phyloP scores from a whole-genome alignment of 2,888 invertebrate genomes.

The Lepidochitona cinerea region DNA sequence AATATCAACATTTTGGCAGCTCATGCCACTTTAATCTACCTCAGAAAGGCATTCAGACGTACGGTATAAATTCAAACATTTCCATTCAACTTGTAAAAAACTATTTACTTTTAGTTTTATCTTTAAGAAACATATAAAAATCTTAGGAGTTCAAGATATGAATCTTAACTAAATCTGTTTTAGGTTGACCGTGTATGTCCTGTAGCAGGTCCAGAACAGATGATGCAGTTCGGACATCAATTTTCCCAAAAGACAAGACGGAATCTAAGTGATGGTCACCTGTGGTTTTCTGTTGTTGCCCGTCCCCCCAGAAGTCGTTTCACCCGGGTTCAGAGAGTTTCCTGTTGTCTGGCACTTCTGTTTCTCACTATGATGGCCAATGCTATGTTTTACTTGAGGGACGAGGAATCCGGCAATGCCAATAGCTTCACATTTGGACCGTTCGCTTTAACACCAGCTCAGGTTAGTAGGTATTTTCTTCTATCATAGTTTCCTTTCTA shows the following conservation, averaged over 20 bases:
- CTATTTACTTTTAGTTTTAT: too few relatives aligned
- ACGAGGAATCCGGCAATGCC: constrained; percentile 35
- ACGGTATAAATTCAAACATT: too few relatives aligned
- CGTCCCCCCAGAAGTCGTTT: constrained; percentile 73
- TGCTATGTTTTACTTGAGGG: constrained; percentile 73
- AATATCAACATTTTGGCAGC: too few relatives aligned
- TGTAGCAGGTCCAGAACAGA: constrained; percentile 71
- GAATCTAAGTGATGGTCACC: constrained; percentile 72
- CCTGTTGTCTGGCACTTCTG: constrained; percentile 72
- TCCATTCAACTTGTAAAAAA: too few relatives aligned
- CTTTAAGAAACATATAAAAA: too few relatives aligned
- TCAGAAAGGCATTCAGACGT: too few relatives aligned
- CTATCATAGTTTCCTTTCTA: too few relatives aligned
- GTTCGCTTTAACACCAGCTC: constrained; percentile 71
- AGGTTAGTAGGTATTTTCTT: constrained; percentile 60
- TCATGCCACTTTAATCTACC: too few relatives aligned
- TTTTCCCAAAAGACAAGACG: constrained; percentile 70
- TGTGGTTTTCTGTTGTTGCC: constrained; percentile 74
- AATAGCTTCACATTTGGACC: constrained; percentile 71
- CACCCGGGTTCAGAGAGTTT: constrained; percentile 72
- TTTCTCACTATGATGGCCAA: constrained; percentile 74
- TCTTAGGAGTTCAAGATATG: too few relatives aligned
- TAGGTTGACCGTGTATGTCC: constrained; percentile 74
- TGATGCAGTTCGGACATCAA: constrained; percentile 71
- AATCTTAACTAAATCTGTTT: too few relatives aligned